A percentile compares a stretch with the other conserved stretches of the same genome.
Evolutionary conservation across 37 sponge, comb jelly and placozoan species (phyloP).

Genomic region (Petrosia ficiformis): DNA sequence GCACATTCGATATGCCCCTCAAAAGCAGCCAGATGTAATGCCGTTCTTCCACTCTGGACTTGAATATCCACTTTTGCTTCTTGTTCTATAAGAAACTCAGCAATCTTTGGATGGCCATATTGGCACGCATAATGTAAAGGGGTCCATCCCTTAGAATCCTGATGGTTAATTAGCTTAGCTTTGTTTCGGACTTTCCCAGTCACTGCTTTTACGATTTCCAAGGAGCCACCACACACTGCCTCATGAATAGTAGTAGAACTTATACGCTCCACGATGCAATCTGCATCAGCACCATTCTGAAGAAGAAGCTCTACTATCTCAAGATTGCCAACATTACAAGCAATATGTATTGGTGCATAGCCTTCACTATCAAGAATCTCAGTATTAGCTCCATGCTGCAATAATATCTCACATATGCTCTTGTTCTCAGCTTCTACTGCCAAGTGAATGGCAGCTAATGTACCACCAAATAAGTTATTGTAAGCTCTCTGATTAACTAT

Average conservation of each 20-base stretch:
- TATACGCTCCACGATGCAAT: conserved; percentile 28
- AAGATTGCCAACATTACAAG: conserved; percentile 59
- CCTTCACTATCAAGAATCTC: conserved; percentile 63
- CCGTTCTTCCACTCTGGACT: conserved; percentile 72
- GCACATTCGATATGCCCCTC: conserved; percentile 71
- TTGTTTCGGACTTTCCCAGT: conserved; percentile 28
- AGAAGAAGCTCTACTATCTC: conserved; percentile 58
- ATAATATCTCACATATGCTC: conserved; percentile 46
- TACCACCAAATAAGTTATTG: conserved; percentile 39
- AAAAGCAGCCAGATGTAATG: conserved; percentile 81
- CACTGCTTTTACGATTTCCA: conserved; percentile 54
- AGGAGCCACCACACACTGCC: conserved; percentile 63
- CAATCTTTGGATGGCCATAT: conserved; percentile 52
- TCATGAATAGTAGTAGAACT: conserved; percentile 75
- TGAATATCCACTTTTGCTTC: conserved; percentile 54
- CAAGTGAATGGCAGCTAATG: conserved; percentile 58
- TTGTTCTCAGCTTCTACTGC: conserved; percentile 59
- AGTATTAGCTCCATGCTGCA: conserved; percentile 53
- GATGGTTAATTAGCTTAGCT: not conserved
- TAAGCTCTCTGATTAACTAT: conserved; percentile 48
- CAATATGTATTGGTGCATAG: conserved; percentile 68
- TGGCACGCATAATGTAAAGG: conserved; percentile 83
- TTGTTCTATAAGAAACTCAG: conserved; percentile 46
- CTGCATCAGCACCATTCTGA: conserved; percentile 50
- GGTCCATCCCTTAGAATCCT: conserved; percentile 72